Conservation (phyloP, 2,888 invertebrate species). For the Merodon equestris region DNA sequence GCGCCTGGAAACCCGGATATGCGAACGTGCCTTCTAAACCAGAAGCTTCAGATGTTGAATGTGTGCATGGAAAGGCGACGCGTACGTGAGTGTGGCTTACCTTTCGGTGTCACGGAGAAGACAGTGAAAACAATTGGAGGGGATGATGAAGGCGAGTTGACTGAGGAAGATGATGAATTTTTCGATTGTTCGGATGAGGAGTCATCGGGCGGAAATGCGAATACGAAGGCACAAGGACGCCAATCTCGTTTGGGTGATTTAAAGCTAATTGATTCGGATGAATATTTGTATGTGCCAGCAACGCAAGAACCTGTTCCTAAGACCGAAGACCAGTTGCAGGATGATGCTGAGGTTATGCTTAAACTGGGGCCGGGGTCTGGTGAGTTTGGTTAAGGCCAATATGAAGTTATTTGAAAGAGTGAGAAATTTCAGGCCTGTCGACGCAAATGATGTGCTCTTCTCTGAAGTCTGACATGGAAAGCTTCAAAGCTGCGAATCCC, state of each 20-base stretch:
- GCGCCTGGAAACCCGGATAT: conserved; percentile 91
- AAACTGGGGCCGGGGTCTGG: conserved; percentile 90
- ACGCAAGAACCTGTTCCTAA: conserved; percentile 97
- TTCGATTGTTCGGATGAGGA: conserved; percentile 86
- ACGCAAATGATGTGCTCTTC: conserved; percentile 97
- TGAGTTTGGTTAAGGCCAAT: conserved; percentile 29
- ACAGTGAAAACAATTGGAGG: conserved; percentile 12
- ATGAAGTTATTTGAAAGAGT: not conserved
- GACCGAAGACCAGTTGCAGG: conserved; percentile 97
- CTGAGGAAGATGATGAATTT: conserved; percentile 82
- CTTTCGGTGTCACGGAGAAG: conserved; percentile 53
- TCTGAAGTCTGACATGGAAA: conserved; percentile 97
- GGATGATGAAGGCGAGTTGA: conserved; percentile 74
- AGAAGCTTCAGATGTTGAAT: conserved; percentile 94
- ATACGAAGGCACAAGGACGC: conserved; percentile 85
- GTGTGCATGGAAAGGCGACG: conserved; percentile 86
- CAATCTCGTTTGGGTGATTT: conserved; percentile 84
- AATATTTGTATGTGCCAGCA: conserved; percentile 88
- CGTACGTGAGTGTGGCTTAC: conserved; percentile 79
- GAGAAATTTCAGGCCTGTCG: conserved; percentile 84
- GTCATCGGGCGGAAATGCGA: conserved; percentile 78
- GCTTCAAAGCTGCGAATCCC: conserved; percentile 99
- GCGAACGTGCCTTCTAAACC: conserved; percentile 93
- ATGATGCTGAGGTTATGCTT: conserved; percentile 93
- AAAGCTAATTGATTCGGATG: conserved; percentile 84